Conservation (phyloP, 2,888 invertebrate species). For the Eretmocerus hayati region DNA sequence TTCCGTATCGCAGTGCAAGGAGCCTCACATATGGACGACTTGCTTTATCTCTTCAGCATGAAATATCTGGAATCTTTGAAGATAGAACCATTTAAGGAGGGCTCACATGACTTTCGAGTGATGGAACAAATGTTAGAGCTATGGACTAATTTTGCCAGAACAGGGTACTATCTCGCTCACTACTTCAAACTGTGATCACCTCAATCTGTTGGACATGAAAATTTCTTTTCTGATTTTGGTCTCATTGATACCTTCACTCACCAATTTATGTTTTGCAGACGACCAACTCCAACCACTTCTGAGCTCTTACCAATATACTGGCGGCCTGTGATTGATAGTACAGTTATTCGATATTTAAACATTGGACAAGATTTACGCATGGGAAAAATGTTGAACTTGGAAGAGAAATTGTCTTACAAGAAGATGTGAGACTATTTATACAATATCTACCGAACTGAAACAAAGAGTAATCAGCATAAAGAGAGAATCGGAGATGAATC, state of each 20-base stretch:
- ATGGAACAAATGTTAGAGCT: slow-evolving; percentile 34
- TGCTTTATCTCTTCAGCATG: slow-evolving; percentile 32
- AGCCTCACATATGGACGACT: slow-evolving; percentile 33
- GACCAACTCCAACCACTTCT: slow-evolving; percentile 33
- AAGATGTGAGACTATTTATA: too few relatives aligned
- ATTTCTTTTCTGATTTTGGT: neutral
- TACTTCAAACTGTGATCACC: slow-evolving; percentile 36
- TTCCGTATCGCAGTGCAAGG: too few relatives aligned
- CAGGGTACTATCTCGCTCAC: slow-evolving; percentile 30
- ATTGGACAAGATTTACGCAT: slow-evolving; percentile 31
- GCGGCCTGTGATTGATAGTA: slow-evolving; percentile 29
- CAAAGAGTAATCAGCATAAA: too few relatives aligned
- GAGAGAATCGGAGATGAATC: too few relatives aligned
- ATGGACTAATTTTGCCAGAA: slow-evolving; percentile 43
- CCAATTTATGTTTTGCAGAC: slow-evolving; percentile 31
- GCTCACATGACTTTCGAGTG: slow-evolving; percentile 24
- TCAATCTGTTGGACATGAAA: slow-evolving; percentile 21
- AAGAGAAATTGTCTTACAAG: slow-evolving; percentile 9
- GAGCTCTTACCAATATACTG: slow-evolving; percentile 30
- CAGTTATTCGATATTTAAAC: slow-evolving; percentile 28
- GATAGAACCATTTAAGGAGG: slow-evolving; percentile 15
- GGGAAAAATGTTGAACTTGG: slow-evolving; percentile 21
- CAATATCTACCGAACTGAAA: too few relatives aligned
- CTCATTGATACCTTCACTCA: neutral
- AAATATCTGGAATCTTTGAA: slow-evolving; percentile 17